phyloP scores from a whole-genome alignment of 1,140 invertebrate genomes.

The Scaptomyza pallida region DNA sequence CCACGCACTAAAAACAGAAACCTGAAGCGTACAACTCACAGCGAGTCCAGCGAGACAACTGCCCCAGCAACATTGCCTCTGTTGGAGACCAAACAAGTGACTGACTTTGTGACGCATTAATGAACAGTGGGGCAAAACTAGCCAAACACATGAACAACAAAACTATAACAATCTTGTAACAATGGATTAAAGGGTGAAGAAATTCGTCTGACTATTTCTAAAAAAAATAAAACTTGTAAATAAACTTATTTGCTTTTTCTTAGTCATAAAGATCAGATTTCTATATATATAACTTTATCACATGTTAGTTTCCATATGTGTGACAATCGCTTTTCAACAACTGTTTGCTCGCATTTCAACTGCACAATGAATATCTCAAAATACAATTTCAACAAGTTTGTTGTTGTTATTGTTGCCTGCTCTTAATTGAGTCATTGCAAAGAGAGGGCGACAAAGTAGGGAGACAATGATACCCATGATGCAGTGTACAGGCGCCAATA shows the following conservation, averaged over 20 bases:
- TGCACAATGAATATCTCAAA: slow-evolving; percentile 27
- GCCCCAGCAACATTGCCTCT: slow-evolving; percentile 45
- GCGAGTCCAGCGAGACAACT: slow-evolving; percentile 75
- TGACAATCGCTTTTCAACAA: slow-evolving; percentile 1
- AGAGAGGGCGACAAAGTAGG: too few relatives aligned
- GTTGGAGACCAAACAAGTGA: slow-evolving; percentile 65
- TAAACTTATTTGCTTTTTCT: too few relatives aligned
- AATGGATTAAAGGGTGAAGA: too few relatives aligned
- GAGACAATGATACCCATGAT: slow-evolving; percentile 54
- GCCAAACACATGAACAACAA: background rate
- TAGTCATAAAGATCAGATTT: too few relatives aligned
- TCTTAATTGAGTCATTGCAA: slow-evolving; percentile 65
- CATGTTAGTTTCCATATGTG: too few relatives aligned
- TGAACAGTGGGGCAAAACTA: slow-evolving; percentile 48
- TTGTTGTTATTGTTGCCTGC: slow-evolving; percentile 18
- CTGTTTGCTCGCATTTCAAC: slow-evolving; percentile 20
- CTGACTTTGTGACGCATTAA: slow-evolving; percentile 43
- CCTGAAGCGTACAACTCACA: slow-evolving; percentile 66
- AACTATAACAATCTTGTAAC: too few relatives aligned
- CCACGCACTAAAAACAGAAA: slow-evolving; percentile 53
- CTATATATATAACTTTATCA: background rate
- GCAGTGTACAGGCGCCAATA: background rate
- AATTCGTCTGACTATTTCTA: too few relatives aligned
- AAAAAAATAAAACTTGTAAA: too few relatives aligned
- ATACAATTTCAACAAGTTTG: slow-evolving; percentile 27